Conservation (phyloP, 1,140 invertebrate species). For the Hetaerina americana region DNA sequence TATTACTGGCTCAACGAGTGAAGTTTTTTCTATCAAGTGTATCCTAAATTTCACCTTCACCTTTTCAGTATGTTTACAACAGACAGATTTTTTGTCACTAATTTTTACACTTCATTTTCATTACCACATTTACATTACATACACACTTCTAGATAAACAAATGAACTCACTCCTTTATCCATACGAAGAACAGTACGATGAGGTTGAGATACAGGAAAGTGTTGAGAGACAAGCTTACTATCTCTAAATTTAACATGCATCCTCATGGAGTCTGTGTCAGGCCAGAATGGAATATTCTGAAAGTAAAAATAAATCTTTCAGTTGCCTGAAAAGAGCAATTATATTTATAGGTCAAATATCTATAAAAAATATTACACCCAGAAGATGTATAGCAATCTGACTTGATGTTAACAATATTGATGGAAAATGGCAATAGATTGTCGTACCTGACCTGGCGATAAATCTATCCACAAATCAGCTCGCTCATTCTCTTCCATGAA, state of each 20-base stretch:
- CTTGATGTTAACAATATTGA: not conserved
- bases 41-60: too few relatives aligned
- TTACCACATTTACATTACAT: not conserved
- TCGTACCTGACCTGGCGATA: conserved; percentile 48
- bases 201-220: conserved; percentile 53
- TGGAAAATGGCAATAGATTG: too few relatives aligned
- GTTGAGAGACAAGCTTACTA: conserved; percentile 60
- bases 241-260: conserved; percentile 68
- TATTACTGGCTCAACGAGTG: too few relatives aligned
- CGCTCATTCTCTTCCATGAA: conserved; percentile 79
- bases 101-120: too few relatives aligned
- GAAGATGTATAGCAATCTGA: too few relatives aligned
- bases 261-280: conserved; percentile 61
- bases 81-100: too few relatives aligned
- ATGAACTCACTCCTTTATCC: conserved; percentile 61
- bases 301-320: conserved; percentile 11
- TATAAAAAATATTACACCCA: too few relatives aligned
- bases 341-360: too few relatives aligned
- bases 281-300: conserved; percentile 61
- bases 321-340: not conserved
- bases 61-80: too few relatives aligned
- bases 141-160: not conserved
- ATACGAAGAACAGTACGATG: conserved; percentile 64
- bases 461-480: conserved; percentile 70
- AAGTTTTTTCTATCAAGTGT: too few relatives aligned